Base-by-base conservation (phyloP, 1,140 invertebrate genomes). In the Atta cephalotes region DNA sequence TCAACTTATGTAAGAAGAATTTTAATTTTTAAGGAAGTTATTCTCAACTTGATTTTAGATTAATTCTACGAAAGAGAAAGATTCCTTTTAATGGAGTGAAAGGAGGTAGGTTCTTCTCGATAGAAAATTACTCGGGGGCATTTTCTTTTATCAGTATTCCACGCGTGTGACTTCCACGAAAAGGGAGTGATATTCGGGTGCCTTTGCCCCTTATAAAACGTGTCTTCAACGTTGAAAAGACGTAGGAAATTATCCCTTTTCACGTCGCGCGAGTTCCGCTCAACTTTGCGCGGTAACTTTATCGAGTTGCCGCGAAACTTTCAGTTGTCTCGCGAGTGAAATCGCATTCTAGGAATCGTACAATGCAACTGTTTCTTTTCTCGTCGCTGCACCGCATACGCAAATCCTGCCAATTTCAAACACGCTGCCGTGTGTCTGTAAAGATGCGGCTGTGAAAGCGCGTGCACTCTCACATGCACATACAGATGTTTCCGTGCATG, bases 181-280 rank as follows among this genome's bases (percentile, higher is more conserved):
- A 81, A 81, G 12, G 6, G 31, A 28, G 16, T 28, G 65, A 71
- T 56, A 58, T 71, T 81, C 51, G 51, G 66, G 31, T 28, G 65
- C 16, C n/a, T 63, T 31, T 28, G 18, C 16, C 10, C 9, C 28
- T 9, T 71, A 25, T 25, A 81, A 81, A 71, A 60, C 39, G 66
- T 62, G 31, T 82, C 68, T 82, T 74, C 68, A 49, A 74, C 80
- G 39, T 74, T 56, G 80, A 84, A 62, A 63, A 74, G 80, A 39
- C 53, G 80, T 62, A 72, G 80, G 39, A 84, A 84, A 84, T 84
- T 84, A 84, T 84, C 80, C 70, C 80, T 51, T 84, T 84, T 84
- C 80, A 31, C 80, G 80, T 74, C 45, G 78, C 53, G 56, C 80
- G 68, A 82, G 68, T 35, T 84, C 45, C 80, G 80, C 80, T 84